Base-by-base conservation (phyloP, 2,113 vertebrate genomes). In the Actenoides lindsayi region DNA sequence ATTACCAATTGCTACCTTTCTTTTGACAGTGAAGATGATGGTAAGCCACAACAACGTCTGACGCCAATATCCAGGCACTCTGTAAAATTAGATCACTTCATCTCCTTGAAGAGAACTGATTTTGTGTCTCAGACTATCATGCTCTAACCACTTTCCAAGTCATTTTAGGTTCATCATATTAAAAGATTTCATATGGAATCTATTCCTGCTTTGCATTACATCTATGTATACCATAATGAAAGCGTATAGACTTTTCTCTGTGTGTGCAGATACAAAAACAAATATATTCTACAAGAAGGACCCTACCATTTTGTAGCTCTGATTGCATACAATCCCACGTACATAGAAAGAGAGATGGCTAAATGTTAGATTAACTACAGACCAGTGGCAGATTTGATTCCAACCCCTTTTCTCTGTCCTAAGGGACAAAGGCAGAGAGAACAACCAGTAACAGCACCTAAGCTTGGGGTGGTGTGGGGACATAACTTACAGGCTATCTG, bases 281-380 rank as follows among this genome's bases (percentile, higher is more conserved):
- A 65, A 23, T 24, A 35, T 12, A 64, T 13, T 9, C 4, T 64
- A n/a, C 35, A 73, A 31, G 31, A 67, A 86, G 39, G 13, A 90
- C 7, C 0, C 1, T 19, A 16, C 3, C 15, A 16, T n/a, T 76
- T 64, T 57, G 6, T 65, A 39, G 16, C 18, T 79, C 5, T 5
- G 21, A 39, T 7, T 83, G 6, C n/a, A 19, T 1, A 1, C 25
- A 46, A 25, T 73, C 16, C 16, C 35, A 67, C 1, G 1, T 21
- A 42, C 6, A 18, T 9, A 44, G 11, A 33, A 18, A 64, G 11
- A 57, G 62, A 64, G 37, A 37, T 1, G 4, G 24, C 3, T 42
- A 27, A 65, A 74, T 42, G 6, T 20, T 48, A 27, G 33, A 83
- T 69, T 64, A 79, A 42, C 7, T 76, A 44, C 0, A 2, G 53